Evolutionary conservation across 2,888 invertebrate genomes (phyloP).

Genomic region (Pseudeuparius sepicola): DNA sequence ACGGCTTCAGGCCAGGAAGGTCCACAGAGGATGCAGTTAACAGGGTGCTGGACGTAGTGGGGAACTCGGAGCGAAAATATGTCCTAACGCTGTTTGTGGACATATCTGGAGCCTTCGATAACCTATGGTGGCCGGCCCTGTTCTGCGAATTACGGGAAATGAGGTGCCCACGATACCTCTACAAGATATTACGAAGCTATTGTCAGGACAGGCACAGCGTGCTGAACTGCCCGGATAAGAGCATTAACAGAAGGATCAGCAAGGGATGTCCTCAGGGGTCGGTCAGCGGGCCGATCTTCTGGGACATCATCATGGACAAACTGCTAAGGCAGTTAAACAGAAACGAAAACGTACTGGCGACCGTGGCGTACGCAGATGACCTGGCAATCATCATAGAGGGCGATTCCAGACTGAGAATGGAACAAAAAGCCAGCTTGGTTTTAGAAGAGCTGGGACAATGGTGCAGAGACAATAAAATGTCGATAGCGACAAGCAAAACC

Average conservation of each 20-base stretch:
- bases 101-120: conserved; percentile 11
- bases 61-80: not conserved
- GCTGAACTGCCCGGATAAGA: conserved; percentile 5
- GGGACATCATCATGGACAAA: no score
- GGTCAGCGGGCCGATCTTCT: no score
- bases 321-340: not conserved
- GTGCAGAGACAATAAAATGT: conserved; percentile 1
- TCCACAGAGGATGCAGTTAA: conserved; percentile 9
- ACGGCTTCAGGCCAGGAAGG: conserved; percentile 9
- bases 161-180: not conserved
- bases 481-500: conserved; percentile 5
- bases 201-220: conserved; percentile 6
- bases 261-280: conserved; percentile 6
- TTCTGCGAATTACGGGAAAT: conserved; percentile 5
- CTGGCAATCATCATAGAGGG: conserved; percentile 3
- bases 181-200: conserved; percentile 5
- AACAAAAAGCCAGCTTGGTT: not conserved
- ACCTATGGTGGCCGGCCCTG: conserved; percentile 9
- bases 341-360: not conserved
- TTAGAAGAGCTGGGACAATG: not conserved
- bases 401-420: conserved; percentile 3
- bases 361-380: conserved; percentile 9
- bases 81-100: conserved; percentile 7
- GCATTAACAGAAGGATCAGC: not conserved
- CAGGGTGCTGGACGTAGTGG: not conserved